phyloP scores from a whole-genome alignment of 2,888 invertebrate species.

The Mayetiola destructor region DNA sequence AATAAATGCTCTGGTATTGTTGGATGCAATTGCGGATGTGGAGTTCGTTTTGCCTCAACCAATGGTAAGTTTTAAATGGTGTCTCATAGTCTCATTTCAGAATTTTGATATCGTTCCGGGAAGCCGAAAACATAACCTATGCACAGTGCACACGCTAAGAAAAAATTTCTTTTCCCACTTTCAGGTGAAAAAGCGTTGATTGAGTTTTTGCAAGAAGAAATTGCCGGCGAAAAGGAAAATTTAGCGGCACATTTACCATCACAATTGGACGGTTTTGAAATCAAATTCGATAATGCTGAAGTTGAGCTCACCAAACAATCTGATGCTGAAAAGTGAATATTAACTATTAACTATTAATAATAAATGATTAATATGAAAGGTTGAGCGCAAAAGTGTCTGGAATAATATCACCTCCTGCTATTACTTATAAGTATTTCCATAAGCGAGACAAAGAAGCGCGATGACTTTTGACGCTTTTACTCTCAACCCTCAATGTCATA shows the following conservation, averaged over 20 bases:
- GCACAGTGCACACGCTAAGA: constrained; percentile 16
- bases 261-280: constrained; percentile 66
- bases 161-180: constrained; percentile 16
- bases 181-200: constrained; percentile 74
- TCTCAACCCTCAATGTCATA: too few relatives aligned
- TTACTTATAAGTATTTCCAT: too few relatives aligned
- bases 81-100: background rate
- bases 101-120: background rate
- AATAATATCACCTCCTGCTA: background rate
- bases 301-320: constrained; percentile 63
- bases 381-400: background rate
- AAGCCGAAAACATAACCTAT: constrained; percentile 27
- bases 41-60: constrained; percentile 31
- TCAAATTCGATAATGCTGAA: constrained; percentile 67
- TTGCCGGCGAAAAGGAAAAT: constrained; percentile 75
- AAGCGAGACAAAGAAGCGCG: too few relatives aligned
- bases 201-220: constrained; percentile 86
- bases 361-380: too few relatives aligned
- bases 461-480: too few relatives aligned
- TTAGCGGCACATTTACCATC: constrained; percentile 58
- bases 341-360: too few relatives aligned
- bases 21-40: constrained; percentile 55
- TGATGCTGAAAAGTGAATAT: constrained; percentile 53
- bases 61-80: background rate
- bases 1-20: constrained; percentile 33